phyloP scores from a whole-genome alignment of 2,888 invertebrate species.

The Drosophila formosana region DNA sequence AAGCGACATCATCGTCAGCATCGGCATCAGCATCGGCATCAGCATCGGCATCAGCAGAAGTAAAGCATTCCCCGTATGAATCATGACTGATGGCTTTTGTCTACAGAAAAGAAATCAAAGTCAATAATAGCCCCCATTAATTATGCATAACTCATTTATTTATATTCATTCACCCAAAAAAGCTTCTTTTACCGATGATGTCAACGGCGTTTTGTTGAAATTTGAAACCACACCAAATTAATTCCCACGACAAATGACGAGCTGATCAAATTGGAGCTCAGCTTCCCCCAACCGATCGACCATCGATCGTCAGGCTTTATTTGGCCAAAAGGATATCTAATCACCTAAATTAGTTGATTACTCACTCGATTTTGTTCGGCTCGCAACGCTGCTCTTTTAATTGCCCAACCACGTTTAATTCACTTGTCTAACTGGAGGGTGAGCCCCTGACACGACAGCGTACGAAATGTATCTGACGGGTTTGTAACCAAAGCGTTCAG shows the following conservation, averaged over 20 bases:
- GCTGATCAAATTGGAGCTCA: neutral
- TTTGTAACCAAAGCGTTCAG: slow-evolving; percentile 52
- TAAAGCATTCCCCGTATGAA: slow-evolving; percentile 33
- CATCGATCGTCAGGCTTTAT: neutral
- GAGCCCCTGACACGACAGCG: slow-evolving; percentile 49
- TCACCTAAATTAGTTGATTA: neutral
- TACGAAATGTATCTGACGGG: slow-evolving; percentile 67
- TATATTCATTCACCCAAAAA: slow-evolving; percentile 39
- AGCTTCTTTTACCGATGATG: slow-evolving; percentile 33
- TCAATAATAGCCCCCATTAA: slow-evolving; percentile 42
- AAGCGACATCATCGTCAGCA: neutral
- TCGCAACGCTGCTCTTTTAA: neutral
- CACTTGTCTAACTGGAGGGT: slow-evolving; percentile 10
- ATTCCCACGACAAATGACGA: slow-evolving; percentile 21
- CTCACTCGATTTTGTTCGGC: slow-evolving; percentile 1
- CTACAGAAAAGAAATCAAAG: slow-evolving; percentile 45
- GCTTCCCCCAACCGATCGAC: neutral
- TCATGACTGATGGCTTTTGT: slow-evolving; percentile 42
- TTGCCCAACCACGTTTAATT: slow-evolving; percentile 6
- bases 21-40: neutral
- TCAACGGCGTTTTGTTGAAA: slow-evolving; percentile 21
- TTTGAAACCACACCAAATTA: neutral
- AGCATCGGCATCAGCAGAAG: slow-evolving; percentile 21
- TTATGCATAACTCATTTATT: slow-evolving; percentile 66
- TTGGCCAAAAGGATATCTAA: neutral